These are phyloP conservation scores for Rhinopomastus cyanomelas DNA, from an alignment of 2,113 vertebrate species.

Conservation along the genomic window DNA sequence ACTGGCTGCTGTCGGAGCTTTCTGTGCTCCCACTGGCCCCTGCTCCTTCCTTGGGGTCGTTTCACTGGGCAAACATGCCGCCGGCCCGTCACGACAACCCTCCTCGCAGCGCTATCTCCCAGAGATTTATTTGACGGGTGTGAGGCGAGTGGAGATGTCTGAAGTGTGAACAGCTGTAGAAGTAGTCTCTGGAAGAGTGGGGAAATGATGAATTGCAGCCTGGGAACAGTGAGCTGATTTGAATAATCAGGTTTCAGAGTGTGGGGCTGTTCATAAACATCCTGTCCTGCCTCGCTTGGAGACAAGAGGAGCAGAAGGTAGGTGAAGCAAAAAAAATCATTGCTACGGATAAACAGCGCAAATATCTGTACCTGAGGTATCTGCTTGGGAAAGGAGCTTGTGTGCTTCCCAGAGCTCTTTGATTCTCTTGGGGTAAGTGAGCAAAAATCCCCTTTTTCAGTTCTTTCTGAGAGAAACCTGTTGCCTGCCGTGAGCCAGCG, in stretches of 20 bases:
- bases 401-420: background rate
- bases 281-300: background rate
- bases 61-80: background rate
- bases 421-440: background rate
- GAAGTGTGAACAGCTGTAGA: conserved; percentile 37
- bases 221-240: conserved; percentile 38
- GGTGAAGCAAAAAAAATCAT: background rate
- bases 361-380: background rate
- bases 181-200: conserved; percentile 28
- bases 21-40: background rate
- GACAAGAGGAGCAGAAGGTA: background rate
- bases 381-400: background rate
- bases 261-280: conserved; percentile 28
- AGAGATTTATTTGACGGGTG: conserved; percentile 22
- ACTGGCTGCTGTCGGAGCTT: background rate
- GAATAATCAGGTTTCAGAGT: conserved; percentile 51
- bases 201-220: conserved; percentile 31
- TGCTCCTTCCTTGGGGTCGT: background rate
- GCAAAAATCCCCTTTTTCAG: background rate
- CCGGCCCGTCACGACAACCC: background rate
- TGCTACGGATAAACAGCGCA: background rate
- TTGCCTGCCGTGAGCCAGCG: background rate
- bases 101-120: background rate
- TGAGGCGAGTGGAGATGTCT: background rate
- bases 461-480: background rate